A percentile compares a stretch with the other conserved stretches of the same genome.
Evolutionary conservation across 1,140 invertebrate genomes (phyloP).

Genomic region (Cylas formicarius): DNA sequence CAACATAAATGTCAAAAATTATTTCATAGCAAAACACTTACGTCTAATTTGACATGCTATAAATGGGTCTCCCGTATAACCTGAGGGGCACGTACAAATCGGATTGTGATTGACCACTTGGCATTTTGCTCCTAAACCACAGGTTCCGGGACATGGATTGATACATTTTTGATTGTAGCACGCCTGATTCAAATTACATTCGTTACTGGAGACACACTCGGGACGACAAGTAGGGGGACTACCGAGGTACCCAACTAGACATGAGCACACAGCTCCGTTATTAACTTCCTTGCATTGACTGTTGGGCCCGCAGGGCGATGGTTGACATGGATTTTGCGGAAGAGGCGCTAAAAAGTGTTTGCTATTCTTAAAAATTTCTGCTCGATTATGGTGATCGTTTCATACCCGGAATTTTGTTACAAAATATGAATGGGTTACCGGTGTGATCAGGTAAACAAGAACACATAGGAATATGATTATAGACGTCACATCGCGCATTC

Average conservation of each 20-base stretch:
- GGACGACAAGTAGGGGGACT: conserved; percentile 56
- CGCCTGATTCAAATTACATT: conserved; percentile 50
- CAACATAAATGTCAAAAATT: no score
- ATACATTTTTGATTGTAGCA: conserved; percentile 58
- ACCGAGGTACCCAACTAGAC: conserved; percentile 51
- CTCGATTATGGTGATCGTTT: conserved; percentile 13
- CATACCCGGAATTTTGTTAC: conserved; percentile 32
- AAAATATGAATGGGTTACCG: conserved; percentile 55
- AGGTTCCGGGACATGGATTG: conserved; percentile 66
- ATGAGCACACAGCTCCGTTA: conserved; percentile 60
- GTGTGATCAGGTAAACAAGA: conserved; percentile 51
- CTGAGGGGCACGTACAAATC: conserved; percentile 60
- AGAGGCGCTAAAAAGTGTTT: conserved; percentile 23
- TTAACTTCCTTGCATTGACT: conserved; percentile 63
- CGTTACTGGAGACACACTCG: conserved; percentile 55
- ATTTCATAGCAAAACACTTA: no score
- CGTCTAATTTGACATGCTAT: conserved; percentile 47
- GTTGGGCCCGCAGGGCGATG: conserved; percentile 57
- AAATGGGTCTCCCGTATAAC: conserved; percentile 64
- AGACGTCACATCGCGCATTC: conserved; percentile 55
- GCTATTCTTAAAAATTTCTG: background rate
- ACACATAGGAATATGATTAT: conserved; percentile 61
- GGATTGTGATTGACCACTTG: conserved; percentile 63
- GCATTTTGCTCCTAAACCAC: conserved; percentile 63
- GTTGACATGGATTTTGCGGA: conserved; percentile 43